Evolutionary conservation across 2,888 invertebrate species (phyloP), one percentile per base, ranked within the genome.

Genomic region (Perizoma flavofasciatum): DNA sequence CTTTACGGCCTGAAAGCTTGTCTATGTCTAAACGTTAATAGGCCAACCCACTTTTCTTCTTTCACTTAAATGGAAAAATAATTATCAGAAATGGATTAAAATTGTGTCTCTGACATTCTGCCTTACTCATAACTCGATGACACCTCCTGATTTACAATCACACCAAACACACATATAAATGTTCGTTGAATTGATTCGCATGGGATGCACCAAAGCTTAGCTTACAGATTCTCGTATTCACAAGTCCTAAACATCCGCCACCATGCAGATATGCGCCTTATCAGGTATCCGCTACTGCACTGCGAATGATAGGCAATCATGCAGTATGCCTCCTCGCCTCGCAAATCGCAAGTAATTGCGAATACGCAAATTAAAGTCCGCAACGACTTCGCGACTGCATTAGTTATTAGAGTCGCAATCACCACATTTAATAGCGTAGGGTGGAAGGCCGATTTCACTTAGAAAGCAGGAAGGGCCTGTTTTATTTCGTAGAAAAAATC

Each of bases 391-490:
- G 59, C 49, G 33, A 47, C 45, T 33, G 44, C 52, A 22, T 60
- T 34, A 34, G 32, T 45, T 55, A 62, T 59, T 58, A 52, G 63
- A 69, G 61, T 51, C 47, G 66, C 64, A 65, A 73, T 72, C 67
- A 64, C 53, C 51, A 51, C 35, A 61, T 61, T 67, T 68, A 69
- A 74, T 72, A 65, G 69, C 59, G 66, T 61, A 70, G 71, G 61
- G 61, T 53, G 11, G 49, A 39, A 40, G 34, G 11, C 44, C 43
- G 22, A 5, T 8, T 51, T 47, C 10, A 55, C 55, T 10, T 22
- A 22, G 48, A 55, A 60, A 55, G 44, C 52, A 46, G 33, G 8
- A n/a, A 4, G 37, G 37, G 37, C 37, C 7, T 22, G 22, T 22
- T 22, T 22, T 22, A 22, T 6, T n/a, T 5, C 22, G 22, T 2